Conservation (phyloP, 2,113 vertebrate species). For the Apodemus speciosus region DNA sequence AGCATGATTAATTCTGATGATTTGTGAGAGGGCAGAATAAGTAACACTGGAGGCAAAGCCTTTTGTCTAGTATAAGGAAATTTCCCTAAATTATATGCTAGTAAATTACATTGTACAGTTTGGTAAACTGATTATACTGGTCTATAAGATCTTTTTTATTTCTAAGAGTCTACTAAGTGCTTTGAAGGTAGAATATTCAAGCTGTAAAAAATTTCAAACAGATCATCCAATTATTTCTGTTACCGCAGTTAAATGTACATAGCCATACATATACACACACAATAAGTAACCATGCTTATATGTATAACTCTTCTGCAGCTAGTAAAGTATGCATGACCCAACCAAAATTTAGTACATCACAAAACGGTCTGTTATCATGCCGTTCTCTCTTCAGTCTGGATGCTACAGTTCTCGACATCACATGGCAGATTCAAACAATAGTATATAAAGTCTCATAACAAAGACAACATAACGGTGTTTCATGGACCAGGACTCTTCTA, state of each 20-base stretch:
- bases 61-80: neutral
- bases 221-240: neutral
- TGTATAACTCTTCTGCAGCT: neutral
- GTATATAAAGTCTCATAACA: fast-evolving
- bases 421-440: neutral
- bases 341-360: neutral
- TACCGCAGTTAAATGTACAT: too few species aligned
- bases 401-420: neutral
- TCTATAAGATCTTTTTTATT: neutral
- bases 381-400: neutral
- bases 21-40: neutral
- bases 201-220: neutral
- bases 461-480: neutral
- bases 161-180: neutral
- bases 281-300: neutral
- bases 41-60: neutral
- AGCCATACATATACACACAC: too few species aligned
- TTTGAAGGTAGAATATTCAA: neutral
- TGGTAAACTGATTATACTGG: neutral
- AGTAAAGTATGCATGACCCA: neutral
- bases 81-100: neutral
- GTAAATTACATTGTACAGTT: neutral
- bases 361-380: neutral
- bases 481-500: neutral
- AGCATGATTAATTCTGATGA: neutral